Evolutionary conservation across 2,888 invertebrate genomes (phyloP).

Genomic region (Luffia ferchaultella): DNA sequence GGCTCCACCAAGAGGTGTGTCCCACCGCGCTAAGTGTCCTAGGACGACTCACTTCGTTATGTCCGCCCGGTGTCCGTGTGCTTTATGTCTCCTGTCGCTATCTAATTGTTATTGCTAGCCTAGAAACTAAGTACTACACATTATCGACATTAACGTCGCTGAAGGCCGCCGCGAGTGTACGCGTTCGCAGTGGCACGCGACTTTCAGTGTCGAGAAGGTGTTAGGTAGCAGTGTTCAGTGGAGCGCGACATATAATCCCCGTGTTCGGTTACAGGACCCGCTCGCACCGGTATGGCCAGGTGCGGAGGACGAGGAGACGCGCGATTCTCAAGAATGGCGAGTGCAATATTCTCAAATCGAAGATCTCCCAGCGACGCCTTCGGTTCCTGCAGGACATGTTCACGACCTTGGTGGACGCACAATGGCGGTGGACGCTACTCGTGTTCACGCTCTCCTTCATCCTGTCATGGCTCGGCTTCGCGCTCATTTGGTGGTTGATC

Average conservation of each 20-base stretch:
- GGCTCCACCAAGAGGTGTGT: conserved; percentile 50
- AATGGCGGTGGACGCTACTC: conserved; percentile 92
- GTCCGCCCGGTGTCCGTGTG: not conserved
- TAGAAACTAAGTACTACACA: conserved; percentile 29
- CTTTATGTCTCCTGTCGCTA: not conserved
- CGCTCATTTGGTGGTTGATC: conserved; percentile 88
- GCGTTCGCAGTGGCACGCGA: not conserved
- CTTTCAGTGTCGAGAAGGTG: not conserved
- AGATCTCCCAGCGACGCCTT: conserved; percentile 80
- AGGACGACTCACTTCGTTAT: not conserved
- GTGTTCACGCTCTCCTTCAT: conserved; percentile 88
- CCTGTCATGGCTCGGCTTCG: conserved; percentile 86
- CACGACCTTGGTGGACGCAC: conserved; percentile 89
- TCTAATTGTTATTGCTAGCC: conserved; percentile 15
- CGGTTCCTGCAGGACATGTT: conserved; percentile 85
- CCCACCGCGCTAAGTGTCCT: conserved; percentile 37
- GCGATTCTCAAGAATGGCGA: conserved; percentile 96
- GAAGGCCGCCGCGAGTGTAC: conserved; percentile 31
- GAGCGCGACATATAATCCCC: conserved; percentile 17
- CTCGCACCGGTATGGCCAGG: conserved; percentile 71
- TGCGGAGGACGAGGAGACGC: conserved; percentile 77
- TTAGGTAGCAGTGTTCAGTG: conserved; percentile 28
- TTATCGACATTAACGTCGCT: conserved; percentile 48
- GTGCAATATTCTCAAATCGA: conserved; percentile 92
- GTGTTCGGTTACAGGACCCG: conserved; percentile 69